phyloP scores from a whole-genome alignment of 2,113 vertebrate genomes.

The Lontra canadensis region DNA sequence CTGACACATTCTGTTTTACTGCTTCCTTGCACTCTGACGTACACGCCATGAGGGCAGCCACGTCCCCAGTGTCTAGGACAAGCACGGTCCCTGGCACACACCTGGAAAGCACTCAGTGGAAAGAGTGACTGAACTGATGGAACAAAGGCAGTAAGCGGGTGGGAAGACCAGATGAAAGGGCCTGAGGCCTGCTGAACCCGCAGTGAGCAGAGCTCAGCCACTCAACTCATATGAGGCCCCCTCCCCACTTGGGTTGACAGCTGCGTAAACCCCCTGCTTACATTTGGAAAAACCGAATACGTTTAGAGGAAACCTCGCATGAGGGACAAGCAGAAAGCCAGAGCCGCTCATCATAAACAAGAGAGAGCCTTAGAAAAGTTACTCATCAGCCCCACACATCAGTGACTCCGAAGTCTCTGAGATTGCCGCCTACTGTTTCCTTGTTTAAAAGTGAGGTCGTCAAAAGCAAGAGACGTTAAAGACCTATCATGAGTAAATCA shows the following conservation, averaged over 20 bases:
- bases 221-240: not conserved
- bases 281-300: not conserved
- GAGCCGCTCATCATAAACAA: not conserved
- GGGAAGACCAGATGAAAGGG: not conserved
- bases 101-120: not conserved
- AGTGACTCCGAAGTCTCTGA: not conserved
- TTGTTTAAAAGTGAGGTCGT: not conserved
- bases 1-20: not conserved
- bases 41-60: not conserved
- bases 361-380: not conserved
- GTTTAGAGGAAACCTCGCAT: not conserved
- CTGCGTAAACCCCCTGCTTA: not conserved
- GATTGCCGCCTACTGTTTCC: not conserved
- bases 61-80: not conserved
- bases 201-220: not conserved
- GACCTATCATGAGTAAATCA: not conserved
- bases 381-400: too few species aligned
- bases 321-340: not conserved
- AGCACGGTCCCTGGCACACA: not conserved
- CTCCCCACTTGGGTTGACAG: not conserved
- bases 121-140: too few species aligned
- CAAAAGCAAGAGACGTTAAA: not conserved
- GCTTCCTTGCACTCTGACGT: not conserved
- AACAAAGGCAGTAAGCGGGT: accelerated
- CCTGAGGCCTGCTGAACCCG: accelerated